phyloP scores from a whole-genome alignment of 1,140 invertebrate species.

The Ooceraea biroi region DNA sequence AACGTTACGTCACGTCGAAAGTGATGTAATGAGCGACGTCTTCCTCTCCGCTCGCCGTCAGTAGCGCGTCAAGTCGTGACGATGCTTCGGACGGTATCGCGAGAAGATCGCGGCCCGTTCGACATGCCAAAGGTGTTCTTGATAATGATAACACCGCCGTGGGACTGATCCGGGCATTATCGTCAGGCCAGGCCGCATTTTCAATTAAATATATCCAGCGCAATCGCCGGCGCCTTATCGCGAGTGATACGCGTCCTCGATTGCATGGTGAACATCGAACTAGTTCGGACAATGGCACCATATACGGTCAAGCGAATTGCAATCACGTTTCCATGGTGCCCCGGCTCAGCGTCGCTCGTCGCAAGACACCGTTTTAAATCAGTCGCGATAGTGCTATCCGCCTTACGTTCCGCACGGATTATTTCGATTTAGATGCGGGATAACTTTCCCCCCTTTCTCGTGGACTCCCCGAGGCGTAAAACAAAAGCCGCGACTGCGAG shows the following conservation, averaged over 20 bases:
- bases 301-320: conserved; percentile 72
- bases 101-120: conserved; percentile 16
- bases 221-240: conserved; percentile 72
- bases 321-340: conserved; percentile 74
- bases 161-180: conserved; percentile 56
- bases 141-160: conserved; percentile 47
- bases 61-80: too few relatives aligned
- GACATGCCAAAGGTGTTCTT: conserved; percentile 63
- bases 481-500: conserved; percentile 7
- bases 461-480: conserved; percentile 48
- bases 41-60: neutral
- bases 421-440: conserved; percentile 31
- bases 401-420: conserved; percentile 40
- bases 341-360: conserved; percentile 68
- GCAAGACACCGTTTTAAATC: conserved; percentile 73
- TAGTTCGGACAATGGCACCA: conserved; percentile 73
- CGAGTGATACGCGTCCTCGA: conserved; percentile 72
- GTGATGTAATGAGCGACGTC: neutral
- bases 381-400: conserved; percentile 65
- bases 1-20: too few relatives aligned
- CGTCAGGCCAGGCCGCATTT: conserved; percentile 68
- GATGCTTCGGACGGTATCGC: conserved; percentile 53
- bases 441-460: neutral
- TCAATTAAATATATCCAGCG: conserved; percentile 75
- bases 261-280: conserved; percentile 73